phyloP scores from a whole-genome alignment of 2,888 invertebrate genomes.

The Melanostoma mellinum region DNA sequence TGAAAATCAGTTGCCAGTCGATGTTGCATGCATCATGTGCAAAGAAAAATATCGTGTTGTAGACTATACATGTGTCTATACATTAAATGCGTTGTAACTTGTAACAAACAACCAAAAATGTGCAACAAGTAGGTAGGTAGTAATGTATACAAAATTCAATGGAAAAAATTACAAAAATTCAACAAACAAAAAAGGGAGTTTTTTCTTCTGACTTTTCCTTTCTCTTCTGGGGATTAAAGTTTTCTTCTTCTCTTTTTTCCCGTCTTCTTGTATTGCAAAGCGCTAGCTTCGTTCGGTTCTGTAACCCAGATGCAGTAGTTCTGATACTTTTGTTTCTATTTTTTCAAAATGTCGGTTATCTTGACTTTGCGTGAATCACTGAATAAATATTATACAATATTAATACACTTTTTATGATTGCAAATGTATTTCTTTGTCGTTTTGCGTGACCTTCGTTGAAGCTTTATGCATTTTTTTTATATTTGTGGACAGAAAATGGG shows the following conservation, averaged over 20 bases:
- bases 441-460: slow-evolving; percentile 66
- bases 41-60: slow-evolving; percentile 56
- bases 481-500: slow-evolving; percentile 46
- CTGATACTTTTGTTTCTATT: slow-evolving; percentile 17
- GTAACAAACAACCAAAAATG: slow-evolving; percentile 27
- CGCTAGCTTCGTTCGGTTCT: slow-evolving; percentile 30
- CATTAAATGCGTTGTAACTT: slow-evolving; percentile 32
- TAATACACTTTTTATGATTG: slow-evolving; percentile 30
- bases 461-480: slow-evolving; percentile 52
- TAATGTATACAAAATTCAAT: slow-evolving; percentile 40
- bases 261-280: slow-evolving; percentile 3
- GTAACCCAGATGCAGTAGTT: slow-evolving; percentile 61
- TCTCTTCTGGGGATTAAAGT: slow-evolving; percentile 22
- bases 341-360: slow-evolving; percentile 69
- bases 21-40: slow-evolving; percentile 64
- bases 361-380: slow-evolving; percentile 51
- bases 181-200: slow-evolving; percentile 41
- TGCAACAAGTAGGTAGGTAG: slow-evolving; percentile 63
- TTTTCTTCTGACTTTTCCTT: slow-evolving; percentile 28
- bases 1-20: slow-evolving; percentile 58
- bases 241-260: slow-evolving; percentile 18
- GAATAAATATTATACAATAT: slow-evolving; percentile 43
- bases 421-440: slow-evolving; percentile 51
- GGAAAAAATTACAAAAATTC: slow-evolving; percentile 17
- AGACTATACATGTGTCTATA: slow-evolving; percentile 44